phyloP scores from a whole-genome alignment of 2,888 invertebrate genomes.

The Synanthedon andrenaeformis region DNA sequence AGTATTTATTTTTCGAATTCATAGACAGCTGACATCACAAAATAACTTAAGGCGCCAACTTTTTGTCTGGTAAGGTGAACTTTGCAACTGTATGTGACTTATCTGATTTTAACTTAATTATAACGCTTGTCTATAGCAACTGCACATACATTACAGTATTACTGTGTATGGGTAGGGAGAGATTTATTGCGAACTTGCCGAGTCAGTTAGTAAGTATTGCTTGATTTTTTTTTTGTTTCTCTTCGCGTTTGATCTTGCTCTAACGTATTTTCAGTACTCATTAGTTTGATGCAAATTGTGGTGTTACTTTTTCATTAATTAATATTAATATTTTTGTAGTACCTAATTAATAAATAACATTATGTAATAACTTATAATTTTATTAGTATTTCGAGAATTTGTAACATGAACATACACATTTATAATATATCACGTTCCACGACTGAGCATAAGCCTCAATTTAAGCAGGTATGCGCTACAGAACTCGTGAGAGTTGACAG shows the following conservation, averaged over 20 bases:
- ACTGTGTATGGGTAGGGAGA: constrained; percentile 36
- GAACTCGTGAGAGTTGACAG: too few species aligned
- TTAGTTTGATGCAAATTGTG: constrained; percentile 12
- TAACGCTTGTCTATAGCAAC: constrained; percentile 58
- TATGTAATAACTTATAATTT: too few species aligned
- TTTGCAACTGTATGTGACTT: neutral
- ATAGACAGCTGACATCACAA: too few species aligned
- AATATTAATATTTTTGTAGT: too few species aligned
- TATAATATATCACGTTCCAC: too few species aligned
- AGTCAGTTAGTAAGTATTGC: constrained; percentile 51
- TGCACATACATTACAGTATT: constrained; percentile 43
- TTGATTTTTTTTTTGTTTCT: constrained; percentile 54
- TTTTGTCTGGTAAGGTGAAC: neutral
- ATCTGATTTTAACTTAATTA: constrained; percentile 52
- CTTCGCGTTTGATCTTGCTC: constrained; percentile 49
- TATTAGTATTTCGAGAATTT: too few species aligned
- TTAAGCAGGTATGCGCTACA: too few species aligned
- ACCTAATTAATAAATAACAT: too few species aligned
- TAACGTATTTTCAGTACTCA: constrained; percentile 51
- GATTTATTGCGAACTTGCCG: constrained; percentile 62
- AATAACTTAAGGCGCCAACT: too few species aligned
- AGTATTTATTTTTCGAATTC: too few species aligned
- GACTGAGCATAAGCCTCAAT: too few species aligned
- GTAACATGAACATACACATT: too few species aligned
- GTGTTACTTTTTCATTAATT: constrained; percentile 1